phyloP scores from a whole-genome alignment of 1,140 invertebrate genomes.

The Zophobas atratus region DNA sequence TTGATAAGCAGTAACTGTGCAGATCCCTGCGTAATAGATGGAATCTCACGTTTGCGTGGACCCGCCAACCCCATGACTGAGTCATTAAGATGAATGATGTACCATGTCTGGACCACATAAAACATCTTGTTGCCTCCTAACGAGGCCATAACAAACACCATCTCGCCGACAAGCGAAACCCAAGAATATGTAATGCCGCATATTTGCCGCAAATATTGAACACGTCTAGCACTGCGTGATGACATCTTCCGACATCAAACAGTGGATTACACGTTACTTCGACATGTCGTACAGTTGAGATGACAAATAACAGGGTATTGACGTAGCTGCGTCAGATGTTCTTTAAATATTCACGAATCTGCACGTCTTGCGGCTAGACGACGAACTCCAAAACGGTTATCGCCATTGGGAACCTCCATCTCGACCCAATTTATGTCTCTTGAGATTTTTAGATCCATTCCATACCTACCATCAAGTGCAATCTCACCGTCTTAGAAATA shows the following conservation, averaged over 20 bases:
- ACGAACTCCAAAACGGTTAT: constrained; percentile 35
- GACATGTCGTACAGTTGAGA: constrained; percentile 21
- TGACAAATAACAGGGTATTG: constrained; percentile 39
- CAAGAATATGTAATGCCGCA: background rate
- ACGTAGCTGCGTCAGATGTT: constrained; percentile 38
- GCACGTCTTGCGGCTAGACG: constrained; percentile 37
- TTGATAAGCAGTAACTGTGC: constrained; percentile 42
- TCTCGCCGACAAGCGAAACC: background rate
- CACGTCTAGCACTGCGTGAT: constrained; percentile 28
- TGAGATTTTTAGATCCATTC: constrained; percentile 32
- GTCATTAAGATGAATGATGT: constrained; percentile 34
- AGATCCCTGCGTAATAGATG: constrained; percentile 27
- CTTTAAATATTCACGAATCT: constrained; percentile 41
- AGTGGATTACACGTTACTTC: constrained; percentile 23
- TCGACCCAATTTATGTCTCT: constrained; percentile 7
- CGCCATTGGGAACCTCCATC: constrained; percentile 7
- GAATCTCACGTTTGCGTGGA: constrained; percentile 29
- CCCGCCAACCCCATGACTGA: constrained; percentile 31
- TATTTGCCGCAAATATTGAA: constrained; percentile 33
- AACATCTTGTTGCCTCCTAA: constrained; percentile 37
- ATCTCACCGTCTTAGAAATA: background rate
- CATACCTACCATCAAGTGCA: constrained; percentile 33
- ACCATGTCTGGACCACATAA: constrained; percentile 31
- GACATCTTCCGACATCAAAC: constrained; percentile 32
- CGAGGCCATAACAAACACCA: constrained; percentile 34